Conservation (phyloP, 2,797 vertebrate genomes). For the Geotrypetes seraphini region DNA sequence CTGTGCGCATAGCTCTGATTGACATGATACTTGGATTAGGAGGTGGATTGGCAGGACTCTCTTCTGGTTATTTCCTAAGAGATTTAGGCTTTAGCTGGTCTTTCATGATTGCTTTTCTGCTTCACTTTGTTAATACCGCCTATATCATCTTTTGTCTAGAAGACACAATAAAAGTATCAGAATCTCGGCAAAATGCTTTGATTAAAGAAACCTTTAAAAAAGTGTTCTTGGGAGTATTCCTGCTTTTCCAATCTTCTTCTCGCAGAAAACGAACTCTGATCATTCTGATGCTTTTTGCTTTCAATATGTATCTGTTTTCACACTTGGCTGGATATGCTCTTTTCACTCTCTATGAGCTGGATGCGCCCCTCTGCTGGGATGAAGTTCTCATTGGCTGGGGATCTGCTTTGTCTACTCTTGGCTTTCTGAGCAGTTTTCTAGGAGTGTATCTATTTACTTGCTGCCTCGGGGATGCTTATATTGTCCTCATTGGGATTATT, state of each 20-base stretch:
- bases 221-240: conserved; percentile 56
- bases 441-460: conserved; percentile 68
- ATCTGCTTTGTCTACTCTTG: conserved; percentile 59
- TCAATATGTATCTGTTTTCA: conserved; percentile 60
- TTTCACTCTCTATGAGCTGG: conserved; percentile 78
- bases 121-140: conserved; percentile 55
- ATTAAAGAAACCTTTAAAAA: conserved; percentile 45
- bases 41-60: conserved; percentile 69
- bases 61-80: conserved; percentile 79
- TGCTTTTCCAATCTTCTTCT: conserved; percentile 59
- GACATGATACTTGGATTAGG: conserved; percentile 83
- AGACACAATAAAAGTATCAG: conserved; percentile 48
- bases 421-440: conserved; percentile 75
- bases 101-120: conserved; percentile 55
- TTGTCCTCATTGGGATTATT: conserved; percentile 73
- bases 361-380: conserved; percentile 85
- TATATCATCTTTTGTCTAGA: conserved; percentile 73
- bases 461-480: conserved; percentile 64
- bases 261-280: conserved; percentile 48
- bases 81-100: conserved; percentile 79
- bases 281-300: conserved; percentile 60
- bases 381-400: conserved; percentile 88
- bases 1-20: conserved; percentile 74
- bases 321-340: conserved; percentile 54
- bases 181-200: conserved; percentile 19